Conservation (phyloP, 2,888 invertebrate species). For the Orthosia gothica region DNA sequence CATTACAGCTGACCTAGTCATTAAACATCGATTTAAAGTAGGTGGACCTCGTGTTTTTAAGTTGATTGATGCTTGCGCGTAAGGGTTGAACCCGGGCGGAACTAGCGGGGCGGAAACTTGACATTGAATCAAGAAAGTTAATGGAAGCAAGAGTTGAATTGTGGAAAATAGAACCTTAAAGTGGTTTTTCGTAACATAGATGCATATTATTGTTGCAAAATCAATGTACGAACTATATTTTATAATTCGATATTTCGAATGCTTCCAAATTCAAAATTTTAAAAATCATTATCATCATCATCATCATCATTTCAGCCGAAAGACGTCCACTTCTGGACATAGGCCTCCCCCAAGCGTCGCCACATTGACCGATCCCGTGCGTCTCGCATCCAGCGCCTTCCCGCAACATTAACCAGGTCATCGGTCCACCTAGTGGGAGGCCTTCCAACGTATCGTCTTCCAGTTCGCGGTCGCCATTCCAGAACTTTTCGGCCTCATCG, state of each 20-base stretch:
- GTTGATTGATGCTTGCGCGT: conserved; percentile 47
- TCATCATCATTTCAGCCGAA: too few relatives aligned
- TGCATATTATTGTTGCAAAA: not conserved
- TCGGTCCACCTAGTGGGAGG: too few relatives aligned
- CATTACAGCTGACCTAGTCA: conserved; percentile 11
- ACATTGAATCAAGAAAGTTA: conserved; percentile 46
- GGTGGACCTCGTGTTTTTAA: conserved; percentile 4
- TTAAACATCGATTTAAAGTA: conserved; percentile 35
- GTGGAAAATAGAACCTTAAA: not conserved
- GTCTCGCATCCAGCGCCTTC: too few relatives aligned
- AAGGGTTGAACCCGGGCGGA: conserved; percentile 26
- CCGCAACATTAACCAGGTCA: too few relatives aligned
- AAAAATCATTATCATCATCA: not conserved
- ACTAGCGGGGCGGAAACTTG: conserved; percentile 47
- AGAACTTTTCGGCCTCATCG: too few relatives aligned
- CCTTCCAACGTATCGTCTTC: too few relatives aligned
- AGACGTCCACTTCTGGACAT: too few relatives aligned
- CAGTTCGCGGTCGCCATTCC: too few relatives aligned
- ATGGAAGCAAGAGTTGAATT: conserved; percentile 7
- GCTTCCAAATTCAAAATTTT: not conserved
- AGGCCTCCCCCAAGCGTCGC: too few relatives aligned
- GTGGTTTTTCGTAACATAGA: conserved; percentile 2
- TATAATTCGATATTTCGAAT: too few relatives aligned
- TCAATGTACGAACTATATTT: not conserved
- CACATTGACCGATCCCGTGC: too few relatives aligned